Evolutionary conservation across 1,140 invertebrate genomes (phyloP), one percentile per base, ranked within the genome.

Genomic region (Arion vulgaris): DNA sequence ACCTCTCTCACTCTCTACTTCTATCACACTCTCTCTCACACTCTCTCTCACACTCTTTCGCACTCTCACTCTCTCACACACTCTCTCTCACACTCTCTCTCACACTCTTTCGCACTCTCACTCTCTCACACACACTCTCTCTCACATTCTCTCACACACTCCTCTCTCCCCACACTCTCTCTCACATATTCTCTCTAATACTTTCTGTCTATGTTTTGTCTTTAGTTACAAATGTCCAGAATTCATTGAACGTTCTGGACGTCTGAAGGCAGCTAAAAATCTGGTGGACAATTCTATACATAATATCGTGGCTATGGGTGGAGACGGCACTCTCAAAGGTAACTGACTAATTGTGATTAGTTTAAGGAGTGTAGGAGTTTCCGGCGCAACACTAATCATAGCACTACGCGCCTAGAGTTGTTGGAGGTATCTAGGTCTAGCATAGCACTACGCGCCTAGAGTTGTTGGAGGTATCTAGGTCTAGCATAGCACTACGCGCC

Each of bases 321-420:
- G 80, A 9, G 80, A 81, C 39, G 80, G 80, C 2, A 81, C 80
- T 4, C 23, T 81, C 0, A 74, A 69, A 74, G 80, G 80, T 81
- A 71, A 11, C 19, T n/a, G n/a, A n/a, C n/a, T n/a, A n/a, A n/a
- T n/a, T n/a, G n/a, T n/a, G n/a, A n/a, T n/a, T n/a, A n/a, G n/a
- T n/a, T n/a, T n/a, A n/a, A n/a, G n/a, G n/a, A n/a, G n/a, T n/a
- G n/a, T n/a, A n/a, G n/a, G n/a, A n/a, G n/a, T n/a, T n/a, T n/a
- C n/a, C n/a, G n/a, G n/a, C n/a, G n/a, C n/a, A n/a, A n/a, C n/a
- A n/a, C n/a, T n/a, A n/a, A n/a, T n/a, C n/a, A n/a, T n/a, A n/a
- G n/a, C n/a, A n/a, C n/a, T n/a, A n/a, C n/a, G n/a, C n/a, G n/a
- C n/a, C n/a, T n/a, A n/a, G n/a, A n/a, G n/a, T n/a, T n/a, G n/a